Evolutionary conservation across 2,888 invertebrate species (phyloP).

Genomic region (Drosophila nr. medialis): DNA sequence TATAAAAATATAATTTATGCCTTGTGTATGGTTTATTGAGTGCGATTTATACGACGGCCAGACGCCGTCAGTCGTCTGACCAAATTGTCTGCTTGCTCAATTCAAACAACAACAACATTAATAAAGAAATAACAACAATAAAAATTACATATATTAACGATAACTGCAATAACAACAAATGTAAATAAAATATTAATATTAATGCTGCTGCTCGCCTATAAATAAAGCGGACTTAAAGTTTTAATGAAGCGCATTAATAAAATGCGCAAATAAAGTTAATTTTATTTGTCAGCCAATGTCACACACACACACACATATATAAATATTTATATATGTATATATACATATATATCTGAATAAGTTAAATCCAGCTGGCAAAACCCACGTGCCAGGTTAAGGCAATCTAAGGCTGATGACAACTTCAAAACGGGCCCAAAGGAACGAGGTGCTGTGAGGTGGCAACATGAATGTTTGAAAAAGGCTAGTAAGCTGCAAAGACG

Average conservation of each 20-base stretch:
- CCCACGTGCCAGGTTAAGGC: conserved; percentile 22
- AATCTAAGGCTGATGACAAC: conserved; percentile 36
- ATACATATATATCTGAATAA: neutral
- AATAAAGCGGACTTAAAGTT: conserved; percentile 74
- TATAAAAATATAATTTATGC: conserved; percentile 72
- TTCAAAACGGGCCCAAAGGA: conserved; percentile 22
- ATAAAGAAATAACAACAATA: conserved; percentile 8
- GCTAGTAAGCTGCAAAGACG: conserved; percentile 42
- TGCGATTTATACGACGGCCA: conserved; percentile 75
- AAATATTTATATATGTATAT: neutral
- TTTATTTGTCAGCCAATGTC: conserved; percentile 62
- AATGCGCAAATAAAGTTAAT: conserved; percentile 74
- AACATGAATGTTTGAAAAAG: conserved; percentile 27
- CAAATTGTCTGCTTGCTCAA: conserved; percentile 49
- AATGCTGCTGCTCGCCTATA: conserved; percentile 57
- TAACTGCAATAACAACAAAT: conserved; percentile 9
- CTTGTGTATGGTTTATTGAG: conserved; percentile 75
- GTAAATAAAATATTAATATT: conserved; percentile 57
- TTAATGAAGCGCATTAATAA: conserved; percentile 81
- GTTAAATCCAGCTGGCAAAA: conserved; percentile 6
- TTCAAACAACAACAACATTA: conserved; percentile 40
- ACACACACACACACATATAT: conserved; percentile 1
- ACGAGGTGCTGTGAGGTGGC: conserved; percentile 21
- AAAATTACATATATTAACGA: conserved; percentile 4
- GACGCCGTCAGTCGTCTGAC: conserved; percentile 55